phyloP scores from a whole-genome alignment of 2,113 vertebrate species.

The Barbus barbus region DNA sequence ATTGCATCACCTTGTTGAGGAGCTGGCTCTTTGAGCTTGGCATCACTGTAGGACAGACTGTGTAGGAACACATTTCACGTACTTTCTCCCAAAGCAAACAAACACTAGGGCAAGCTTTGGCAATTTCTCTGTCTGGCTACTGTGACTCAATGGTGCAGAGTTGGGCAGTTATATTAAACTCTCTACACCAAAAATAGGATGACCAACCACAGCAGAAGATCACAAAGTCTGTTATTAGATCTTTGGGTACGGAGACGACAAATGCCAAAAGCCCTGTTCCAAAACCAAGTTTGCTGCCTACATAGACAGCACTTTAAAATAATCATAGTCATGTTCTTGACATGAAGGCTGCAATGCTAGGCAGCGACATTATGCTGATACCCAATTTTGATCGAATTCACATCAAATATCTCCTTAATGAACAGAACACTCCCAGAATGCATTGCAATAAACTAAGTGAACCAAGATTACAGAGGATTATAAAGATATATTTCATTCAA shows the following conservation, averaged over 20 bases:
- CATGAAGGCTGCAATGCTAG: neutral
- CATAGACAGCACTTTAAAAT: neutral
- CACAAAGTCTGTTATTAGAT: neutral
- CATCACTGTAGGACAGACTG: slow-evolving; percentile 57
- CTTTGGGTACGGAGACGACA: no score
- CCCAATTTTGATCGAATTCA: neutral
- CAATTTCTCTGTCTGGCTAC: slow-evolving; percentile 46
- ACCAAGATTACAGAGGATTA: neutral
- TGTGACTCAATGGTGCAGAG: slow-evolving; percentile 25
- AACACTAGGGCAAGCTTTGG: slow-evolving; percentile 50
- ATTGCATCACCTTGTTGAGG: slow-evolving; percentile 28
- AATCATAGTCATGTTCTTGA: neutral
- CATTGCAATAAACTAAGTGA: neutral
- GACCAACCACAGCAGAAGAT: neutral
- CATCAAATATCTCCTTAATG: neutral
- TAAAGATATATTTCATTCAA: neutral
- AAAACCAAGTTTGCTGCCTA: neutral
- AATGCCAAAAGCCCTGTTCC: neutral
- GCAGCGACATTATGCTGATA: neutral
- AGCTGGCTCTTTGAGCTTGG: slow-evolving; percentile 50
- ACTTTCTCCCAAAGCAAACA: slow-evolving; percentile 65
- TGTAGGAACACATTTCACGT: slow-evolving; percentile 52
- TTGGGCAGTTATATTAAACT: neutral
- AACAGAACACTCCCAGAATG: neutral
- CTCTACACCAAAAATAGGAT: neutral